These are phyloP conservation scores for Callinectes sapidus DNA, from an alignment of 2,888 invertebrate species.

Conservation along the genomic window DNA sequence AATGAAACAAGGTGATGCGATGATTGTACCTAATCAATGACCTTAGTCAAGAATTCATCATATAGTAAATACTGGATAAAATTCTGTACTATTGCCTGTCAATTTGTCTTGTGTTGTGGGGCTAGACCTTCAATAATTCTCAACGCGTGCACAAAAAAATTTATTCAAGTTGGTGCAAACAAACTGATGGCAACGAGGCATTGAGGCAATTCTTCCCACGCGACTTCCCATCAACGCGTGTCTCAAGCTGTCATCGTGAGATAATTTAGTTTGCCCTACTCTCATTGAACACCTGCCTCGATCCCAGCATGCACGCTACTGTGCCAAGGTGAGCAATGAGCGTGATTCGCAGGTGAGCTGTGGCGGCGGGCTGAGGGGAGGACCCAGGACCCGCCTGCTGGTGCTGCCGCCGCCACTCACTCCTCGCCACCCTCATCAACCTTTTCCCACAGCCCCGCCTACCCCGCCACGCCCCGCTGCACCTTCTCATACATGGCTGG, in stretches of 20 bases:
- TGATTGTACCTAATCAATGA: too few species aligned
- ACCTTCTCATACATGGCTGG: not conserved
- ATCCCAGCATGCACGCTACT: constrained; percentile 6
- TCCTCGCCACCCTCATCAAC: not conserved
- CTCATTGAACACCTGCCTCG: not conserved
- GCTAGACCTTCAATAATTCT: not conserved
- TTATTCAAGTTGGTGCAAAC: not conserved
- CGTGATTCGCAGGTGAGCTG: not conserved
- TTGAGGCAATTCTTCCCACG: not conserved
- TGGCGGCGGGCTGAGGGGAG: not conserved
- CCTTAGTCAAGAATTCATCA: too few species aligned
- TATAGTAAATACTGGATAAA: not conserved
- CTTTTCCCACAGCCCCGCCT: constrained; percentile 4
- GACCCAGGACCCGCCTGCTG: not conserved
- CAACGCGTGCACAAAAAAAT: not conserved
- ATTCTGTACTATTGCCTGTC: not conserved
- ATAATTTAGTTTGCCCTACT: not conserved
- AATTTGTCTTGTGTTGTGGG: not conserved
- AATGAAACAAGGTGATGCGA: too few species aligned
- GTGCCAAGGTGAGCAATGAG: constrained; percentile 31
- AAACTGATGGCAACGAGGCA: not conserved
- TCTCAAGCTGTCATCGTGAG: not conserved
- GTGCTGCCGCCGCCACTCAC: not conserved
- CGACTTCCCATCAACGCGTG: not conserved
- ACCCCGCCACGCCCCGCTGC: not conserved